Base-by-base conservation (phyloP, 2,113 vertebrate species). In the Melanostigma gelatinosum region DNA sequence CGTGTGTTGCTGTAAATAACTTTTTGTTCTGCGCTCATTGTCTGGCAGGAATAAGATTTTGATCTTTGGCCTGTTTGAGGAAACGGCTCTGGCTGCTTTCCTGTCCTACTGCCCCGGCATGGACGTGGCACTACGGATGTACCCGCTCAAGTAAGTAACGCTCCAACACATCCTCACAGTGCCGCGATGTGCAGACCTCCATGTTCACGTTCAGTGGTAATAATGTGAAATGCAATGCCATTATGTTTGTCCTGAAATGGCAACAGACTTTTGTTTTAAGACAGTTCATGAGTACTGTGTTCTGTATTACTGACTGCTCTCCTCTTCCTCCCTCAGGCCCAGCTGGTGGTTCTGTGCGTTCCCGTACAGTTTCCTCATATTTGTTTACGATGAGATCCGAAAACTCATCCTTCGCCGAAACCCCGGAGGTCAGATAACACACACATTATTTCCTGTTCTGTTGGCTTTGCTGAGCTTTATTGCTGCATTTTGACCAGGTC, bases 291-390 rank as follows among this genome's bases (percentile, higher is more conserved):
- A 46, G 55, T 34, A 4, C 32, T 38, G 18, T 62, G 20, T 20
- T 48, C 42, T n/a, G 50, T 12, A 73, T 36, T 16, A 18, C 5
- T 63, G 24, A 6, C 48, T 65, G 9, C 1, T 48, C 1, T 62
- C 77, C 58, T 29, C 57, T 67, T 63, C 68, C 71, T 79, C 62
- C 36, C 50, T 72, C 88, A 98, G 97, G 95, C 96, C 96, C 80
- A 97, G 95, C 82, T 98, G 97, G 97, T 98, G 97, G 97, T 97
- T 98, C 94, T 97, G 96, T 92, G 97, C 97, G 32, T 97, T 98
- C 93, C 97, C 96, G 11, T 98, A 97, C 95, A 98, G 97, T 91
- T 97, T 97, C 95, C 95, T 98, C 93, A 97, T 97, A 94, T 98
- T 98, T 91, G 93, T 97, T 93, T 98, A 98, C 15, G 97, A 98